Conservation (phyloP, 1,140 invertebrate species). For the Liolophura sinensis region DNA sequence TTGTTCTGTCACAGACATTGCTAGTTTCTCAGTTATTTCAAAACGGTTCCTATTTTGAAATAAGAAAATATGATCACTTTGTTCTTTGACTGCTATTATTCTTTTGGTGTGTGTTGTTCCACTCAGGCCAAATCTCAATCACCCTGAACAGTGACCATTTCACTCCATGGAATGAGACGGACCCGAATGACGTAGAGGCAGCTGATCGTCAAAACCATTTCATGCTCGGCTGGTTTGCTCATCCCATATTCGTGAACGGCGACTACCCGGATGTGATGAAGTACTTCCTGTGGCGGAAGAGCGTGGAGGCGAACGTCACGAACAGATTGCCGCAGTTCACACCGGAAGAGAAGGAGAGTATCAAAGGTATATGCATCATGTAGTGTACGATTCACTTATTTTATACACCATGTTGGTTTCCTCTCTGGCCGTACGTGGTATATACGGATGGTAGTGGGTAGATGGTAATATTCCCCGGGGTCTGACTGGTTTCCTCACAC, state of each 20-base stretch:
- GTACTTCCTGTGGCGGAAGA: not conserved
- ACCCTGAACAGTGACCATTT: constrained; percentile 17
- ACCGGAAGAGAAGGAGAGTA: constrained; percentile 25
- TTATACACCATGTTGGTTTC: not conserved
- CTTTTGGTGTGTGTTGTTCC: not conserved
- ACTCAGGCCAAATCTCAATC: constrained; percentile 8
- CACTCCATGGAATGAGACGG: constrained; percentile 25
- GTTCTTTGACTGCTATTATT: constrained; percentile 3
- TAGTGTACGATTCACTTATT: not conserved
- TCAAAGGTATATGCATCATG: constrained; percentile 16
- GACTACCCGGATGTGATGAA: constrained; percentile 35
- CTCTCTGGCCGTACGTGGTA: too few relatives aligned
- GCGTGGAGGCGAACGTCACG: not conserved
- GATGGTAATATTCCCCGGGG: too few relatives aligned
- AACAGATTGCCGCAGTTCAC: constrained; percentile 31
- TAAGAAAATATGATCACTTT: too few relatives aligned
- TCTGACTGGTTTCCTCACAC: too few relatives aligned
- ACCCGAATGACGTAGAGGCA: constrained; percentile 19
- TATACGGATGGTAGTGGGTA: too few relatives aligned
- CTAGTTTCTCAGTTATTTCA: too few relatives aligned
- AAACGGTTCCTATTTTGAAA: too few relatives aligned
- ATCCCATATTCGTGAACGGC: constrained; percentile 27
- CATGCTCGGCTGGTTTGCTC: constrained; percentile 28
- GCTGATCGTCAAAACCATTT: constrained; percentile 23
- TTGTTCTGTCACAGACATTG: too few relatives aligned